A percentile compares a stretch with the other conserved stretches of the same genome.
Conservation (phyloP, 53 echinoderm and acorn worm genomes). For the Pentamera pediparva region DNA sequence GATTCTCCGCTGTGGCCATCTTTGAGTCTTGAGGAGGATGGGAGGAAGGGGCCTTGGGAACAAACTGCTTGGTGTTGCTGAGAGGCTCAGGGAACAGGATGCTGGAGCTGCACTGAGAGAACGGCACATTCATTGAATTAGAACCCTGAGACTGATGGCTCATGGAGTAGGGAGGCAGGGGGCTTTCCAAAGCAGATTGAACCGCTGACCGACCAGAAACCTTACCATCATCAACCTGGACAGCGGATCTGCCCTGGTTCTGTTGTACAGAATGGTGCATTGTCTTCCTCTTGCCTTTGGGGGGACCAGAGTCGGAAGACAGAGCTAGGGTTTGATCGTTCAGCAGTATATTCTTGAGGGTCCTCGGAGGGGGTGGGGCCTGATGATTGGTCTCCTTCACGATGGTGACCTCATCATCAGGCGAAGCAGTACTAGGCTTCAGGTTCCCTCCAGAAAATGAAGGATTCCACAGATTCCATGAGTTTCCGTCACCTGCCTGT, state of each 20-base stretch:
- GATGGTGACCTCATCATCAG: not conserved
- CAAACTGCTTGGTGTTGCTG: conserved; percentile 1
- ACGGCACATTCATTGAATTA: not conserved
- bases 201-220: not conserved
- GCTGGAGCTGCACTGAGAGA: not conserved
- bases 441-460: not conserved
- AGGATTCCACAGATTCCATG: conserved; percentile 25
- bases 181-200: not conserved
- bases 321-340: not conserved
- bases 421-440: conserved; percentile 8
- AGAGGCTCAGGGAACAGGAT: not conserved
- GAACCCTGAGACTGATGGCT: too few species aligned
- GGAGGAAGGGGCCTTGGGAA: not conserved
- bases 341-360: not conserved
- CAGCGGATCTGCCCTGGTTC: not conserved
- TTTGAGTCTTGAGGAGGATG: not conserved
- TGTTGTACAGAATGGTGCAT: not conserved
- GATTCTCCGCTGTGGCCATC: not conserved
- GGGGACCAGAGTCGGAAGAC: not conserved
- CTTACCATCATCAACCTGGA: not conserved
- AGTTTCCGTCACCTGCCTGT: not conserved
- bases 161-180: not conserved
- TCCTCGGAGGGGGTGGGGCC: not conserved
- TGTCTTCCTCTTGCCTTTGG: not conserved
- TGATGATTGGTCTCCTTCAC: not conserved